Base-by-base conservation (phyloP, 2,888 invertebrate genomes). In the Quadroppia sp. region DNA sequence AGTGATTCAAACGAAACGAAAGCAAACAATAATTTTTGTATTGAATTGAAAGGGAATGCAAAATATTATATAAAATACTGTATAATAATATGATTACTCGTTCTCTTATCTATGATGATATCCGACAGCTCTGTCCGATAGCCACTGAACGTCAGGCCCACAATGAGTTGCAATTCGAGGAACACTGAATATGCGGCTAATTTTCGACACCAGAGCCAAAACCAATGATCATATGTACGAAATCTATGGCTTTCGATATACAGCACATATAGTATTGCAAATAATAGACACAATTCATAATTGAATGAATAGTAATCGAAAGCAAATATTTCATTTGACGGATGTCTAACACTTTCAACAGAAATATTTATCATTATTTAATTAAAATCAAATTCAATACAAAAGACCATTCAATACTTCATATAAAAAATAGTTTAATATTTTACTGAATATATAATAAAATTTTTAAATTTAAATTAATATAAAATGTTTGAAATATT, bases 151-250 rank as follows among this genome's bases (percentile, higher is more conserved):
- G 36, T 36, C 15, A 64, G 32, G 40, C 36, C 17, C 36, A 64
- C 11, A 9, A 64, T 20, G 1, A 64, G 36, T n/a, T 64, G 64
- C 2, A 25, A n/a, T n/a, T 64, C 64, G 1, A 64, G 32, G n/a
- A 64, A 64, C 1, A 64, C 64, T 9, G 64, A 17, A 36, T 64
- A 64, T 17, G 20, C 20, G 13, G 64, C 3, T 20, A 64, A 36
- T 64, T 36, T 32, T 36, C 17, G 2, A 36, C 64, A 64, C 64
- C 32, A 64, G 11, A 3, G 9, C 64, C 64, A 64, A 40, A 64
- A 64, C 64, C 64, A 64, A 30, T 64, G 64, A 1, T n/a, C 15
- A n/a, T 30, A 36, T 4, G 30, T 15, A 1, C 64, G 2, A 4
- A 15, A 30, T 15, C 30, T 32, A 36, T 64, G 15, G 36, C 36